Percentiles rank a stretch among this genome's conserved stretches.
phyloP scores from a whole-genome alignment of 1,140 invertebrate genomes.

The Macrocentrus cingulum region DNA sequence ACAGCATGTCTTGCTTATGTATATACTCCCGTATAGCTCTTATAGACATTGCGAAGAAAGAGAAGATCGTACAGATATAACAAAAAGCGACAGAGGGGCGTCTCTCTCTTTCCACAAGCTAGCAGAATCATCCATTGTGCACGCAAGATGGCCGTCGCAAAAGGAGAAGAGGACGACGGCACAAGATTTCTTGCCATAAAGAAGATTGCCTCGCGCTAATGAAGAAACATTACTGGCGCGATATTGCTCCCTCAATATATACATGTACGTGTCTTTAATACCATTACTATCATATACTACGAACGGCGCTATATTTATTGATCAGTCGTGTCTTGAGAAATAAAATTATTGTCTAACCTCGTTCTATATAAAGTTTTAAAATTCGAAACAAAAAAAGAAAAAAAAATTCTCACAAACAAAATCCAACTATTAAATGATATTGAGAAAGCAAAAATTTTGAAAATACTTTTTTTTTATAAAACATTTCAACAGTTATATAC shows the following conservation, averaged over 20 bases:
- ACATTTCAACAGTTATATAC: no score
- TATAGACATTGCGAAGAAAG: not conserved
- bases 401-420: no score
- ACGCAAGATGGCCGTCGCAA: slow-evolving; percentile 25
- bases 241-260: slow-evolving; percentile 39
- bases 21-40: not conserved
- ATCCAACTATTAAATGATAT: no score
- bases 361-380: no score
- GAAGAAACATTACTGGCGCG: slow-evolving; percentile 51
- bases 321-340: not conserved
- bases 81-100: slow-evolving; percentile 11
- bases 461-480: no score
- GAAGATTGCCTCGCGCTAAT: slow-evolving; percentile 50
- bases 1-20: not conserved
- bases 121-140: slow-evolving; percentile 25
- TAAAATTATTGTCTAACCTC: slow-evolving; percentile 10
- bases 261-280: not conserved
- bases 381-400: no score
- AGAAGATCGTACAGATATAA: not conserved
- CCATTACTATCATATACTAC: not conserved
- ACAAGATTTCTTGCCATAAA: slow-evolving; percentile 52
- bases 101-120: slow-evolving; percentile 3
- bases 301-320: not conserved
- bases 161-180: slow-evolving; percentile 16
- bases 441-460: no score